Percentiles rank a stretch among this genome's conserved stretches.
phyloP scores from a whole-genome alignment of 2,888 invertebrate species.

The Callyntrura guangdongensis region DNA sequence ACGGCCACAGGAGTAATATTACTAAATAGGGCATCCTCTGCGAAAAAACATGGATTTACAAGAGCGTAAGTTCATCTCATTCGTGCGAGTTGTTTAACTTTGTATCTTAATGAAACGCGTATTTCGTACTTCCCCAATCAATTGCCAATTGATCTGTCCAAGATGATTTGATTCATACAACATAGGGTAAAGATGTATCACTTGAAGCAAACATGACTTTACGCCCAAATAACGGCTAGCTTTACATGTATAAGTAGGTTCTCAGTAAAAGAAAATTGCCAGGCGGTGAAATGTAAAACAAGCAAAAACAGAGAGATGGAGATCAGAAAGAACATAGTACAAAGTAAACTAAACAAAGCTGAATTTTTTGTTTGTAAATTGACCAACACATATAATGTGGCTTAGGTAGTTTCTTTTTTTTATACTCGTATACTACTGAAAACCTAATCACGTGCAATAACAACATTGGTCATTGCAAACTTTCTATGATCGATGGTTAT shows the following conservation, averaged over 20 bases:
- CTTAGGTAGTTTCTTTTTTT: too few species aligned
- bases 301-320: background rate
- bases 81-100: background rate
- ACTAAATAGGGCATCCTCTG: background rate
- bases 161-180: constrained; percentile 5
- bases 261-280: too few species aligned
- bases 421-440: too few species aligned
- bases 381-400: too few species aligned
- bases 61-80: background rate
- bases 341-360: too few species aligned
- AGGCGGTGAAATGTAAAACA: background rate
- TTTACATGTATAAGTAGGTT: background rate
- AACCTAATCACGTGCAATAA: too few species aligned
- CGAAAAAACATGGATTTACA: background rate
- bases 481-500: too few species aligned
- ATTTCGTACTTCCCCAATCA: constrained; percentile 20
- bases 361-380: too few species aligned
- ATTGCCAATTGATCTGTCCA: constrained; percentile 40
- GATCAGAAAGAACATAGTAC: background rate
- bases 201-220: constrained; percentile 10
- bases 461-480: too few species aligned
- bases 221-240: background rate
- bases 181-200: constrained; percentile 1
- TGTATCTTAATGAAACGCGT: constrained; percentile 18
- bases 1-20: background rate